Conservation (phyloP, 2,888 invertebrate species). For the Perithous albicinctus region DNA sequence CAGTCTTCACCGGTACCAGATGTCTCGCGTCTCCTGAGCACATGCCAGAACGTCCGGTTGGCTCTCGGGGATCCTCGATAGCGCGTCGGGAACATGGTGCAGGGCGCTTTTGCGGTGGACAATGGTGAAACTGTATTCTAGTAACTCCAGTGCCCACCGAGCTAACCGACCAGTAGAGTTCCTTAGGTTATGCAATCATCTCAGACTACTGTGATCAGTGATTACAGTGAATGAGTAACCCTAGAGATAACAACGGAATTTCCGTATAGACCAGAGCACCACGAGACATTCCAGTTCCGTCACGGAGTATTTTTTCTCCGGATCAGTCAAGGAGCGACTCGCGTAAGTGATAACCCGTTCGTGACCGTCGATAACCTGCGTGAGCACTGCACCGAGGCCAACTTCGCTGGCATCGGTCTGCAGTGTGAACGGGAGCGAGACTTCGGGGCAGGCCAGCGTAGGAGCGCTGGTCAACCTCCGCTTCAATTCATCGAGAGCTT, state of each 20-base stretch:
- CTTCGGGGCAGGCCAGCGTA: slow-evolving; percentile 66
- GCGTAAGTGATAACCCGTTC: slow-evolving; percentile 66
- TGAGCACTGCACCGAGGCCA: no score
- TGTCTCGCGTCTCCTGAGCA: not conserved
- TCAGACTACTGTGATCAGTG: not conserved
- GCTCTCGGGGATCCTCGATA: not conserved
- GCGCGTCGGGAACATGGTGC: slow-evolving; percentile 28
- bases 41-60: not conserved
- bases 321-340: slow-evolving; percentile 49
- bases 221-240: slow-evolving; percentile 49
- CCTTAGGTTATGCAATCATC: not conserved
- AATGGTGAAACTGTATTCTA: not conserved
- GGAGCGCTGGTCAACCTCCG: slow-evolving; percentile 51
- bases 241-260: slow-evolving; percentile 54
- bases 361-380: no score
- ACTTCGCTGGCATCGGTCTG: no score
- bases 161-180: slow-evolving; percentile 31
- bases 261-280: no score
- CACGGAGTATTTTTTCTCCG: slow-evolving; percentile 62
- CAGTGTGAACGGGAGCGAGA: slow-evolving; percentile 50
- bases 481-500: no score
- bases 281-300: slow-evolving; percentile 68
- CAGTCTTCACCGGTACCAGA: not conserved
- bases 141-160: slow-evolving; percentile 27
- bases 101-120: slow-evolving; percentile 6